A percentile compares a stretch with the other conserved stretches of the same genome.
Evolutionary conservation across 2,888 invertebrate species (phyloP).

Genomic region (Xestoiulus laeticollis): DNA sequence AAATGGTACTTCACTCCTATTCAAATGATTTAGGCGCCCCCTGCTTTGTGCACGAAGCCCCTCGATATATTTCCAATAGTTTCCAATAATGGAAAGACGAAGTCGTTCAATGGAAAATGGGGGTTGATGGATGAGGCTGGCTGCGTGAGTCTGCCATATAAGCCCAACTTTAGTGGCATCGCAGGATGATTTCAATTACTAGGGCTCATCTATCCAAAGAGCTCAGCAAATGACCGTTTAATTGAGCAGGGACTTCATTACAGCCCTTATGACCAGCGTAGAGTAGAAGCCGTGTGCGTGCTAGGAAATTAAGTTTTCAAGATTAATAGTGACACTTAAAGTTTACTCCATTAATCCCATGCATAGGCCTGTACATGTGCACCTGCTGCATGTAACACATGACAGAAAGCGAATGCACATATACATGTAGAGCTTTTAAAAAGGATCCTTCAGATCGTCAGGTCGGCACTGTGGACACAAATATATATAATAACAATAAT

Average conservation of each 20-base stretch:
- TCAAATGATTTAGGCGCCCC: slow-evolving; percentile 43
- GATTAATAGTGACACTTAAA: slow-evolving; percentile 43
- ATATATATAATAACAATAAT: too few relatives aligned
- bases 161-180: slow-evolving; percentile 14
- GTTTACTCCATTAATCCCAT: slow-evolving; percentile 27
- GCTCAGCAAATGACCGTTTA: slow-evolving; percentile 43
- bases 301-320: slow-evolving; percentile 41
- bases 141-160: slow-evolving; percentile 11
- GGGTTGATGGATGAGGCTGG: slow-evolving; percentile 31
- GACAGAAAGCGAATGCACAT: background rate
- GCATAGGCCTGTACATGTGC: background rate
- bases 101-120: slow-evolving; percentile 41
- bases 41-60: slow-evolving; percentile 39
- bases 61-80: slow-evolving; percentile 41
- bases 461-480: too few relatives aligned
- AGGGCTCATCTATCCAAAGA: slow-evolving; percentile 32
- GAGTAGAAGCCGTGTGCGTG: background rate
- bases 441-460: background rate
- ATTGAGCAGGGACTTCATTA: slow-evolving; percentile 41
- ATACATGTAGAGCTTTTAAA: background rate
- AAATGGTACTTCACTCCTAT: slow-evolving; percentile 43
- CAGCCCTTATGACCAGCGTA: slow-evolving; percentile 38
- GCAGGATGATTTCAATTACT: slow-evolving; percentile 39
- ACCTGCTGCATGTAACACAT: background rate
- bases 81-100: slow-evolving; percentile 43